Evolutionary conservation across 2,113 vertebrate species (phyloP), one percentile per base, ranked within the genome.

Genomic region (Syrrhaptes paradoxus): DNA sequence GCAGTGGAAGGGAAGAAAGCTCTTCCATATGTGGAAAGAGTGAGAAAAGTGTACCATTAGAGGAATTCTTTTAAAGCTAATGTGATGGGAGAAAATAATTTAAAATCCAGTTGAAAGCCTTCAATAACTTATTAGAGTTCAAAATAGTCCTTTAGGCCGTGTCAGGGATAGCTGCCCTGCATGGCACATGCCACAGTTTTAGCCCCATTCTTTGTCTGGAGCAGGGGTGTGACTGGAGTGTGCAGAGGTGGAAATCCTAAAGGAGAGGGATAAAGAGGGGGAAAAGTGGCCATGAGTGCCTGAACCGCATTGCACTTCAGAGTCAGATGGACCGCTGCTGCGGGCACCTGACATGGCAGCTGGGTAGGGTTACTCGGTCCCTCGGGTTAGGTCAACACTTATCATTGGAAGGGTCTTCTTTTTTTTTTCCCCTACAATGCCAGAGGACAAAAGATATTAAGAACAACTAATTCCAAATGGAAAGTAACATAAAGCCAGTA

Each of bases 181-280:
- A 26, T 20, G 8, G n/a, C 15, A 41, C 4, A 6, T 13, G 18
- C 19, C 51, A 22, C 17, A 32, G 7, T 32, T 89, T 83, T 41
- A 80, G 41, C 11, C 11, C 6, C 0, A 0, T 49, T 63, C 36
- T 72, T 65, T 18, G 20, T 17, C 26, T 15, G 11, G 29, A 13
- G 10, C 12, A 31, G 11, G 8, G 41, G 32, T 46, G 17, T 41
- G 16, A 9, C 49, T 73, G 34, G 22, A 65, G 4, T 26, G 14
- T 31, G 18, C 15, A 28, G 54, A 67, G 7, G 6, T 28, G 13
- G 28, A 63, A 80, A 74, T 87, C 20, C 11, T 54, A 18, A 62
- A 84, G 21, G 10, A 77, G 2, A 21, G 0, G 4, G 18, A 7
- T 54, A 13, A 65, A 61, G 34, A 48, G 72, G 26, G 9, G 11